Percentiles rank a stretch among this genome's conserved stretches.
Evolutionary conservation across 2,797 vertebrate genomes (phyloP).

Genomic region (Coregonus ussuriensis): DNA sequence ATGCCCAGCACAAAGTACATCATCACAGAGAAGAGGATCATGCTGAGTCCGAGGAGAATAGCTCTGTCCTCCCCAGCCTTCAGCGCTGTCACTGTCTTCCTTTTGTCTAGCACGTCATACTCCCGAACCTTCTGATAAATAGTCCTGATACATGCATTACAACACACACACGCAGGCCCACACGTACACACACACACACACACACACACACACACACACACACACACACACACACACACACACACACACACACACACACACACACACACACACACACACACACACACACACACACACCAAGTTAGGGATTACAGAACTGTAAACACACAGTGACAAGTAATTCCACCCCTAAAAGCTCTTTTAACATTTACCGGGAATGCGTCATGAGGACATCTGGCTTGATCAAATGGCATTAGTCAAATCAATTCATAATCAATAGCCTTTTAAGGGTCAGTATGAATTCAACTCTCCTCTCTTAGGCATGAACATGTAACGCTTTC

Average conservation of each 20-base stretch:
- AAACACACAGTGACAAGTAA: too few species aligned
- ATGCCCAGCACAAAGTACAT: constrained; percentile 95
- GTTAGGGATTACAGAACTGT: background rate
- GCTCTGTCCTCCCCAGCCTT: constrained; percentile 93
- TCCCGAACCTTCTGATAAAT: constrained; percentile 93
- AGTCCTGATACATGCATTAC: constrained; percentile 74
- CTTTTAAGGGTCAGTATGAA: background rate
- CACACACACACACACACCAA: background rate
- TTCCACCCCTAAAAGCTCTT: background rate
- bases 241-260: background rate
- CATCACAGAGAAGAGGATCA: constrained; percentile 91
- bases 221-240: background rate
- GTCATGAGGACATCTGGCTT: background rate
- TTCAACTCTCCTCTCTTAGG: background rate
- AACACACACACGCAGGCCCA: constrained; percentile 2
- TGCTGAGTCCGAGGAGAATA: constrained; percentile 89
- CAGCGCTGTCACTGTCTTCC: constrained; percentile 92
- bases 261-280: constrained; percentile 2
- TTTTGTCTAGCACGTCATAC: constrained; percentile 91
- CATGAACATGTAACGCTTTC: background rate
- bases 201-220: constrained; percentile 10
- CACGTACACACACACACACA: background rate
- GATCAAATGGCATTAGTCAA: background rate
- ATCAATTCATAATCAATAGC: constrained; percentile 1
- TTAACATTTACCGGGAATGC: background rate